Conservation (phyloP, 1,140 invertebrate species). For the Drosophila micromelanica region DNA sequence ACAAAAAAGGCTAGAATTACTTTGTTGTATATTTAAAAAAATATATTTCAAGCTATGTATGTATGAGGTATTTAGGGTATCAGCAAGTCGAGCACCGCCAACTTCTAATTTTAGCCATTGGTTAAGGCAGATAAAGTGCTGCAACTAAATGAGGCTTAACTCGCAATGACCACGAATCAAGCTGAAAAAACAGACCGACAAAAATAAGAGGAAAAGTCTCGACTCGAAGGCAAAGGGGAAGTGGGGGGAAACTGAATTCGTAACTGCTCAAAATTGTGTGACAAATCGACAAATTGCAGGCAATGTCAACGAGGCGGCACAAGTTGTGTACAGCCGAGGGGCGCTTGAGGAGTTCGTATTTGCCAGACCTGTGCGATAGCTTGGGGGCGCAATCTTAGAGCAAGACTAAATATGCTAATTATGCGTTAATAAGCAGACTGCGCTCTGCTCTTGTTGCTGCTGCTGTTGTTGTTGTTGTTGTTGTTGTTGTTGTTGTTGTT, state of each 20-base stretch:
- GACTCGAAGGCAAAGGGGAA: neutral
- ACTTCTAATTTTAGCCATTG: slow-evolving; percentile 47
- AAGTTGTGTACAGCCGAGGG: slow-evolving; percentile 13
- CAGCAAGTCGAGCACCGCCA: neutral
- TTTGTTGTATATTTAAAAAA: too few relatives aligned
- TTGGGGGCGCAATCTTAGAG: slow-evolving; percentile 55
- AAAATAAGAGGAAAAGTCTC: neutral
- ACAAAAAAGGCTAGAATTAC: too few relatives aligned
- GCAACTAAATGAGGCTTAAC: slow-evolving; percentile 69
- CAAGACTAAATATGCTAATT: slow-evolving; percentile 79
- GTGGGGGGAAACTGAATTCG: slow-evolving; percentile 1
- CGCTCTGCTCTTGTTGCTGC: slow-evolving; percentile 18
- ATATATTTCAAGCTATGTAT: too few relatives aligned
- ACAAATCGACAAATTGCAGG: slow-evolving; percentile 59
- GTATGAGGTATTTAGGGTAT: too few relatives aligned
- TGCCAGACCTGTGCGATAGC: slow-evolving; percentile 19
- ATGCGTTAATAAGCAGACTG: slow-evolving; percentile 77
- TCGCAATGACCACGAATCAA: slow-evolving; percentile 53
- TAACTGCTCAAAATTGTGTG: slow-evolving; percentile 53
- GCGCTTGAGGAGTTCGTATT: too few relatives aligned
- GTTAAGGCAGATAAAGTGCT: slow-evolving; percentile 66
- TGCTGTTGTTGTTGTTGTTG: too few relatives aligned
- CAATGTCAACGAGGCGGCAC: slow-evolving; percentile 48
- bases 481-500: too few relatives aligned
- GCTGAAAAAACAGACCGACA: slow-evolving; percentile 5